Evolutionary conservation across 2,113 vertebrate genomes (phyloP).

Genomic region (Bagarius yarrelli): DNA sequence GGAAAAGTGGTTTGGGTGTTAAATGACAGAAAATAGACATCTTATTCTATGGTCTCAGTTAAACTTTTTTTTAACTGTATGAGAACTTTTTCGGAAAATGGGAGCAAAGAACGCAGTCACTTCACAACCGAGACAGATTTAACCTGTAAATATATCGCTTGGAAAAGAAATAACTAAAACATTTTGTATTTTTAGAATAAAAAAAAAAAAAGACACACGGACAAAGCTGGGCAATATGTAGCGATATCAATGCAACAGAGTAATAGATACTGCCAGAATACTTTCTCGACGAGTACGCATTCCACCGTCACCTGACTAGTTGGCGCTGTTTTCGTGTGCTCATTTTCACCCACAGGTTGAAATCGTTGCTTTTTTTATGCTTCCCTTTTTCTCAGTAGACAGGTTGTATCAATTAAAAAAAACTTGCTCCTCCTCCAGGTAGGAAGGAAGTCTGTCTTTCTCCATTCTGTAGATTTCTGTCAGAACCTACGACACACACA

Average conservation of each 20-base stretch:
- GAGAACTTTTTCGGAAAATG: slow-evolving; percentile 61
- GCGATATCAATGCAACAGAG: slow-evolving; percentile 34
- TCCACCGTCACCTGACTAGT: slow-evolving; percentile 13
- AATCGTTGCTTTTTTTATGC: slow-evolving; percentile 56
- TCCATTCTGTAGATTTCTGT: slow-evolving; percentile 75
- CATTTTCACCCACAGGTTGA: slow-evolving; percentile 58
- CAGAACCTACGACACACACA: slow-evolving; percentile 68
- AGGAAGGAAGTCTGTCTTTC: slow-evolving; percentile 55
- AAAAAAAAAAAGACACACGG: slow-evolving; percentile 45
- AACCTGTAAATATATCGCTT: slow-evolving; percentile 65
- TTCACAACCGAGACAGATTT: slow-evolving; percentile 56
- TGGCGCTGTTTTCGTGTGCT: slow-evolving; percentile 37
- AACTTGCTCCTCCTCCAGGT: slow-evolving; percentile 24
- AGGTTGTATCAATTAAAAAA: slow-evolving; percentile 21
- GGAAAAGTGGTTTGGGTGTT: slow-evolving; percentile 63
- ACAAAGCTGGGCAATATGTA: slow-evolving; percentile 50
- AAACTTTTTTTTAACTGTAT: slow-evolving; percentile 38
- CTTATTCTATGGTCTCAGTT: slow-evolving; percentile 63
- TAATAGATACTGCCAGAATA: slow-evolving; percentile 65
- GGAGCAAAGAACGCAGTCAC: slow-evolving; percentile 60
- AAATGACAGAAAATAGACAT: slow-evolving; percentile 65
- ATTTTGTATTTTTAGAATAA: slow-evolving; percentile 76
- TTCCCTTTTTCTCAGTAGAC: slow-evolving; percentile 67
- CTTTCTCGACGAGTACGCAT: slow-evolving; percentile 44
- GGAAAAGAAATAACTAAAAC: slow-evolving; percentile 35